Percentiles rank a stretch among this genome's conserved stretches.
These are phyloP conservation scores for Brenthis ino DNA, from an alignment of 2,888 invertebrate species.

Conservation along the genomic window DNA sequence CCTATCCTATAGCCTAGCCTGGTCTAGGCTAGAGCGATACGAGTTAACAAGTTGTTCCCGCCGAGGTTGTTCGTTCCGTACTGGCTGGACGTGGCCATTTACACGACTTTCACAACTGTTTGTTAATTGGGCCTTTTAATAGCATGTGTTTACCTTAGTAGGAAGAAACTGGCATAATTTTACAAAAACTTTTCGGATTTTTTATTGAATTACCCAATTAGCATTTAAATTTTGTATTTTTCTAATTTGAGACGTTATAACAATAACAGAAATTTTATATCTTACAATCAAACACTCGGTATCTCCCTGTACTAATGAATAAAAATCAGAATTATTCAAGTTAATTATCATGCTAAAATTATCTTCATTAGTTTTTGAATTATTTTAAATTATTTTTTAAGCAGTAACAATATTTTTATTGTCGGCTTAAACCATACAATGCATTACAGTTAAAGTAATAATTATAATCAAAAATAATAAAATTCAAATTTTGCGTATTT, in stretches of 20 bases:
- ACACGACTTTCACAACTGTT: background rate
- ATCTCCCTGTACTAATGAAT: constrained; percentile 38
- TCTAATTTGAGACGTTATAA: constrained; percentile 21
- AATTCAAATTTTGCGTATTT: constrained; percentile 11
- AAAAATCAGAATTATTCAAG: constrained; percentile 15
- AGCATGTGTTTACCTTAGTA: constrained; percentile 3
- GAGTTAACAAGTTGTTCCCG: constrained; percentile 71
- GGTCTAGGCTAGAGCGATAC: constrained; percentile 60
- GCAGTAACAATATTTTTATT: constrained; percentile 6
- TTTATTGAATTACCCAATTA: constrained; percentile 10
- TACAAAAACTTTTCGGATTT: constrained; percentile 4
- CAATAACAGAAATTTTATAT: constrained; percentile 32
- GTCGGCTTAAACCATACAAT: constrained; percentile 1
- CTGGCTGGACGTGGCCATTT: constrained; percentile 19
- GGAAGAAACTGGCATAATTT: constrained; percentile 11
- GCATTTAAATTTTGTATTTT: background rate
- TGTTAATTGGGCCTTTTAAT: constrained; percentile 16
- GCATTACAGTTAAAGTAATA: constrained; percentile 6
- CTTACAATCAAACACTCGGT: constrained; percentile 28
- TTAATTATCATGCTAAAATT: background rate
- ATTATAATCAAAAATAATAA: background rate
- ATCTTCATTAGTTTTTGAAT: constrained; percentile 2
- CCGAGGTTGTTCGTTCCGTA: constrained; percentile 51
- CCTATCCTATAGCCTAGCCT: constrained; percentile 43
- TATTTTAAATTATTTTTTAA: constrained; percentile 1